phyloP scores from a whole-genome alignment of 1,140 invertebrate species.

The Diprion similis region DNA sequence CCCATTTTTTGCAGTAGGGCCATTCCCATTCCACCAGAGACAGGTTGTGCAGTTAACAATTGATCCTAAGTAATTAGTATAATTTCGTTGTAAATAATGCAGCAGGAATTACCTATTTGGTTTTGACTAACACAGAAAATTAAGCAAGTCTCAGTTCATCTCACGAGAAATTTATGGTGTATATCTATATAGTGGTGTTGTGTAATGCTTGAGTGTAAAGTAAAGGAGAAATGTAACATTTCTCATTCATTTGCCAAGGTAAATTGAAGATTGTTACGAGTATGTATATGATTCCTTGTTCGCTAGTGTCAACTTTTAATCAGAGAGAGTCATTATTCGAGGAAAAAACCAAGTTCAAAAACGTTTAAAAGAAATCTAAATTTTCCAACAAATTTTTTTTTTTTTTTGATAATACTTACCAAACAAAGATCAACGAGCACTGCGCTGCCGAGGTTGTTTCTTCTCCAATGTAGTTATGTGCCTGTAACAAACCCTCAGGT shows the following conservation, averaged over 20 bases:
- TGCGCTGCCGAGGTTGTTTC: constrained; percentile 55
- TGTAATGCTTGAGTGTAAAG: not conserved
- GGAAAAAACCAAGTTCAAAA: not conserved
- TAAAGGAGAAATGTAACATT: not conserved
- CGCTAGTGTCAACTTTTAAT: too few species aligned
- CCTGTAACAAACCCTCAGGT: constrained; percentile 79
- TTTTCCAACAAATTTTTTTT: not conserved
- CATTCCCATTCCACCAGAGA: constrained; percentile 95
- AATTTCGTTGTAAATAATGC: constrained; percentile 7
- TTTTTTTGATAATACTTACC: constrained; percentile 50
- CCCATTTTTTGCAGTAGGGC: constrained; percentile 97
- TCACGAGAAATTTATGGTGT: not conserved
- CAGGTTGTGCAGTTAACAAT: constrained; percentile 81
- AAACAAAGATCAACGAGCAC: constrained; percentile 46
- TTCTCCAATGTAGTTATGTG: constrained; percentile 56
- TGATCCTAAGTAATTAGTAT: constrained; percentile 74
- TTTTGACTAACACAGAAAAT: not conserved
- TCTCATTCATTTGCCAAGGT: not conserved
- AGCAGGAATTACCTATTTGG: constrained; percentile 9
- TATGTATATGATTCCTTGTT: too few species aligned
- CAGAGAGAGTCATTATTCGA: not conserved
- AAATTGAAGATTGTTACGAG: too few species aligned
- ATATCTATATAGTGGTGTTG: not conserved
- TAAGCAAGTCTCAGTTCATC: not conserved
- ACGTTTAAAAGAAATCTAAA: not conserved